Base-by-base conservation (phyloP, 2,113 vertebrate genomes). In the Emydura subglobosa region DNA sequence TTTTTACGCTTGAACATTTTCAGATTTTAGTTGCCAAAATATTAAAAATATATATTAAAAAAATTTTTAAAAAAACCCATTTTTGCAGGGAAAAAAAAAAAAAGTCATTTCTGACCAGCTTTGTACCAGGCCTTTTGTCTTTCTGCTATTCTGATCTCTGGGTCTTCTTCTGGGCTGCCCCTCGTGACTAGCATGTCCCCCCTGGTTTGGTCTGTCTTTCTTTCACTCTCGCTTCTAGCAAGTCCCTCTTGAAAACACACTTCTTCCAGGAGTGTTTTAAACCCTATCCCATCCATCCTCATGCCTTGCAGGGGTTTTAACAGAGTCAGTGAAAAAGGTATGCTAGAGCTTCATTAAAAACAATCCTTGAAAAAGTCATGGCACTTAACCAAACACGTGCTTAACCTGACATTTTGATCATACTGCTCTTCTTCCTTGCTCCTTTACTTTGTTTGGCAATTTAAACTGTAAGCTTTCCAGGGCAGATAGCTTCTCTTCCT, bases 391-490 rank as follows among this genome's bases (percentile, higher is more conserved):
- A 83, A 79, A 5, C 14, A 16, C 3, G 10, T 68, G 3, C 7
- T 2, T 21, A 25, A 47, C 5, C 5, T 47, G 13, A 47, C 1
- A 1, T 17, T 55, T 54, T 8, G 3, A 7, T 90, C 59, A 16
- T 1, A 1, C 2, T 34, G 44, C 2, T 14, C 39, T 79, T 25
- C 9, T 82, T 76, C 55, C 16, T 47, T 4, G 16, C 3, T 14
- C 2, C 47, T 74, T 79, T 1, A 39, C 22, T 1, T 88, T 76
- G 42, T 16, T 10, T 81, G 24, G 6, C 39, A 59, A 9, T n/a
- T 57, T 0, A 22, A 24, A 14, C 44, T 10, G 16, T 0, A 54
- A 34, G 39, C 1, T 0, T 2, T 82, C 34, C 6, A 2, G 7
- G 7, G 17, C 0, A 14, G 1, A 9, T 1, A 6, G 39, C 42